Evolutionary conservation across 2,888 invertebrate genomes (phyloP), one percentile per base, ranked within the genome.

Genomic region (Falcaria lacertinaria): DNA sequence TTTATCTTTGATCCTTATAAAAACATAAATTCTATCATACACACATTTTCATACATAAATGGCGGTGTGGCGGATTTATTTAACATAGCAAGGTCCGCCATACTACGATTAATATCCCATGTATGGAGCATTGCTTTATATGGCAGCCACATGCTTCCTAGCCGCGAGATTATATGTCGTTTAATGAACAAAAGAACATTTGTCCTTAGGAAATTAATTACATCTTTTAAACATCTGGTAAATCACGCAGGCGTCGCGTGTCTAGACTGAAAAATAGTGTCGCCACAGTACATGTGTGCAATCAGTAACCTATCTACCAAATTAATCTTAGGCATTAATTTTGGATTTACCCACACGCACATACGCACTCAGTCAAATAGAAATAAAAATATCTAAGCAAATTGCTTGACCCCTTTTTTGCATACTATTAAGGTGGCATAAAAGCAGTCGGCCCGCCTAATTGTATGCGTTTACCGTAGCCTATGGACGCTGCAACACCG

Each of bases 161-260:
- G 41, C 36, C 43, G 22, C 42, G 22, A 52, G 45, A 48, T 48
- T 38, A 40, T 36, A 36, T 36, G 37, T 37, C 37, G 22, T 37
- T 22, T 37, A 1, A 55, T 60, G 41, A 32, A 60, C 60, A 60
- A 60, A 60, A 60, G 57, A 39, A 14, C 43, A 50, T 52, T 57
- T 46, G 42, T 50, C 52, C 54, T 43, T 52, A 43, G 39, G 32
- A 60, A 46, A 60, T 60, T 60, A 60, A 60, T 60, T 60, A 52
- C 50, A 1, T 17, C 45, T 56, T 60, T 60, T 60, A 53, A 57
- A 48, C 60, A 60, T 55, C 53, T 60, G 60, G 48, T 44, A 19
- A 35, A 35, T 36, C 36, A 36, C 22, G 36, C 17, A 14, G 13
- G 19, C 17, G 19, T 19, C 14, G 8, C 19, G 36, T 36, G 36